Percentiles rank a stretch among this genome's conserved stretches.
Conservation (phyloP, 2,888 invertebrate species). For the Apeira syringaria region DNA sequence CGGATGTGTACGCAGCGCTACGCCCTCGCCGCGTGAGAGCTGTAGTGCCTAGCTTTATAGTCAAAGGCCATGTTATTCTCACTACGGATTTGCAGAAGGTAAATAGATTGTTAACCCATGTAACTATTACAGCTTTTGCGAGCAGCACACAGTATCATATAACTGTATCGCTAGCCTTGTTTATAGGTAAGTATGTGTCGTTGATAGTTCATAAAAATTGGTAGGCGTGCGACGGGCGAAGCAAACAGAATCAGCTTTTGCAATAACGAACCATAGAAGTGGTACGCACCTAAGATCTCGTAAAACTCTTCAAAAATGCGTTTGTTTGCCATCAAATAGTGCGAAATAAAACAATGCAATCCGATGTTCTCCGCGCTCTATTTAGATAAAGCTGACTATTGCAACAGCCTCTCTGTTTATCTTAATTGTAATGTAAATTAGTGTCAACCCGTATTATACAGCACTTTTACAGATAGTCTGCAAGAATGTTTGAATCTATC, state of each 20-base stretch:
- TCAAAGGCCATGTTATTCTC: conserved; percentile 90
- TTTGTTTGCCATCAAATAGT: conserved; percentile 12
- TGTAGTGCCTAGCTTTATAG: conserved; percentile 90
- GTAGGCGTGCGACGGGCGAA: too few relatives aligned
- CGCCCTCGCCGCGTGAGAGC: conserved; percentile 89
- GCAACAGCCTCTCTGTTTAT: conserved; percentile 14
- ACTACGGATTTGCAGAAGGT: conserved; percentile 93
- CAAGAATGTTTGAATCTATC: too few relatives aligned
- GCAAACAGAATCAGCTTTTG: background rate
- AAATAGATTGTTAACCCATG: too few relatives aligned
- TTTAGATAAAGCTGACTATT: conserved; percentile 24
- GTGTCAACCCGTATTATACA: background rate
- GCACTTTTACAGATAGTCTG: too few relatives aligned
- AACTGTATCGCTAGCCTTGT: too few relatives aligned
- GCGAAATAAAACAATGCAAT: conserved; percentile 20
- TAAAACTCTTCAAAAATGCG: conserved; percentile 3
- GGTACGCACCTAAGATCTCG: background rate
- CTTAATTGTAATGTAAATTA: conserved; percentile 9
- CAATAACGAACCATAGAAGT: too few relatives aligned
- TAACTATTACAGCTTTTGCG: too few relatives aligned
- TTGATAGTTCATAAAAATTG: too few relatives aligned
- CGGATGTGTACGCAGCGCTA: conserved; percentile 87
- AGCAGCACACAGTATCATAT: too few relatives aligned
- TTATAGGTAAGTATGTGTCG: too few relatives aligned
- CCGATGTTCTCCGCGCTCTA: conserved; percentile 26